Conservation (phyloP, 2,888 invertebrate species). For the Bibio marci region DNA sequence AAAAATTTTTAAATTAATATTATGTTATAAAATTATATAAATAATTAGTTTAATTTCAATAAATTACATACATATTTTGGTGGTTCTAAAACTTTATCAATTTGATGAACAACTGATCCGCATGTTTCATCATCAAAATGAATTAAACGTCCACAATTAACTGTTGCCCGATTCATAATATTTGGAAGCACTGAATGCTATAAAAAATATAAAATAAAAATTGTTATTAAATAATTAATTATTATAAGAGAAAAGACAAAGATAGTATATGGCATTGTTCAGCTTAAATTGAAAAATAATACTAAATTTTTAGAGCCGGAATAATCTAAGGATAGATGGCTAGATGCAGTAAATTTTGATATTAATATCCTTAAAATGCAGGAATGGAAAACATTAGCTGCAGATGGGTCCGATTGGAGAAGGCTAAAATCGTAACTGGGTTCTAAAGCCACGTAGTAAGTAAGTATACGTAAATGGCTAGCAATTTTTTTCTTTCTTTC, state of each 20-base stretch:
- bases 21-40: too few relatives aligned
- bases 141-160: constrained; percentile 46
- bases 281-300: constrained; percentile 1
- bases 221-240: constrained; percentile 6
- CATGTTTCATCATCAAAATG: constrained; percentile 46
- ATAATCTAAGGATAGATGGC: constrained; percentile 1
- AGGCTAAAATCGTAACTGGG: too few relatives aligned
- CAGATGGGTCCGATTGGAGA: too few relatives aligned
- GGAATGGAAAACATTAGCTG: too few relatives aligned
- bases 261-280: too few relatives aligned
- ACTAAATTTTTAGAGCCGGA: not conserved
- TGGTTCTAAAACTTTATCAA: constrained; percentile 37
- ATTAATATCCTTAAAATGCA: not conserved
- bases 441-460: too few relatives aligned
- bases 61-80: constrained; percentile 20
- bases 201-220: constrained; percentile 10
- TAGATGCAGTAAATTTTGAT: too few relatives aligned
- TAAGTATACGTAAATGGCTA: too few relatives aligned
- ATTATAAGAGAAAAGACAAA: too few relatives aligned
- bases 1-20: not conserved
- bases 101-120: constrained; percentile 46
- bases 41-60: too few relatives aligned
- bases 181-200: constrained; percentile 36
- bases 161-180: constrained; percentile 40
- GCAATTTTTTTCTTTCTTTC: too few relatives aligned